Base-by-base conservation (phyloP, 2,113 vertebrate species). In the Mus musculus region DNA sequence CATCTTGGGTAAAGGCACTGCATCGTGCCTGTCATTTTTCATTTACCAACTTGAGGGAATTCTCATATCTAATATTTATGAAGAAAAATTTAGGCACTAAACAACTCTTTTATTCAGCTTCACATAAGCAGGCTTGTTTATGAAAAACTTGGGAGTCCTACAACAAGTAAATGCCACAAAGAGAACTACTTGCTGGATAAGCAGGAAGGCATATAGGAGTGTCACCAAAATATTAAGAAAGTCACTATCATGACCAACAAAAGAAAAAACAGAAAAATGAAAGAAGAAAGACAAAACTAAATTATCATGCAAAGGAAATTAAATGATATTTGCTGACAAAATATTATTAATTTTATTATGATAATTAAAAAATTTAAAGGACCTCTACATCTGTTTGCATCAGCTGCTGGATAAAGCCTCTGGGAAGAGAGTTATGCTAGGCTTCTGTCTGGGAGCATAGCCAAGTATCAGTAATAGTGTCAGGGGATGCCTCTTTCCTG, bases 191-290 rank as follows among this genome's bases (percentile, higher is more conserved):
- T 95, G n/a, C 67, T 91, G 22, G 10, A 76, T 67, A 86, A 36
- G 69, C 46, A 75, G 19, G 12, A 10, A 12, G 56, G 22, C 7
- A 49, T 80, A 9, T 94, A 72, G 85, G 69, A 72, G 87, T 69
- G 24, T 14, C 63, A 65, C 10, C 28, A 85, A 96, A 95, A 75
- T 76, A 85, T 63, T 76, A 93, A 56, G 42, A 87, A 85, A 88
- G 13, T 73, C 1, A 67, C 85, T 92, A 95, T 93, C 12, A 33
- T 82, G 67, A 52, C 14, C 33, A 12, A 4, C 39, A 36, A 93
- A 13, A 61, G n/a, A 61, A 33, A 65, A 95, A 92, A 11, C 16
- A 80, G 76, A 90, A 88, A 20, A 36, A 24, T 52, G 4, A 49
- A 30, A 81, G 14, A n/a, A 54, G 36, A 36, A 26, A 54, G 30